Evolutionary conservation across 2,113 vertebrate species (phyloP).

Genomic region (Lophura nycthemera): DNA sequence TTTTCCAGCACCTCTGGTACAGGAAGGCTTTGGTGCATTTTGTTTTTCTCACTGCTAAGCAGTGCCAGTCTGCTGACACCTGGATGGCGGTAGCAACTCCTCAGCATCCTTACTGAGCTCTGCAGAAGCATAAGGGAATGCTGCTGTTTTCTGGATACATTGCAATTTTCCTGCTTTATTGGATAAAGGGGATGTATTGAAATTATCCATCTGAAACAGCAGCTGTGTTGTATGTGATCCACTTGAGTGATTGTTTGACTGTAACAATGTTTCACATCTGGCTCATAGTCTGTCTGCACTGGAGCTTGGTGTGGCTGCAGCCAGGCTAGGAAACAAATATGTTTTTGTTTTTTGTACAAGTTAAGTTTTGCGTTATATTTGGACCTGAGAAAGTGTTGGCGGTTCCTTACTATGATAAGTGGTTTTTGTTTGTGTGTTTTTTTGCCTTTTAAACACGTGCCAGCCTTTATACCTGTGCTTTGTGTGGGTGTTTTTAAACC

Average conservation of each 20-base stretch:
- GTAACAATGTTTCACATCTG: neutral
- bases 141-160: neutral
- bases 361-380: neutral
- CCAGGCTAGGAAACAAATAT: neutral
- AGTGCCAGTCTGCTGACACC: slow-evolving; percentile 6
- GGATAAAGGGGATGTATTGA: slow-evolving; percentile 14
- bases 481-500: slow-evolving; percentile 23
- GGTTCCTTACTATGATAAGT: neutral
- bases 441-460: neutral
- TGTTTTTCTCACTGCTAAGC: neutral
- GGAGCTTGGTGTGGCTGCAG: neutral
- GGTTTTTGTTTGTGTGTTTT: neutral
- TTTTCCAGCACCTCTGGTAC: neutral
- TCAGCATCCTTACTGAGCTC: neutral
- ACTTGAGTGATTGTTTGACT: slow-evolving; percentile 12
- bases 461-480: neutral
- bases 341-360: neutral
- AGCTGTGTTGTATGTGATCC: slow-evolving; percentile 29
- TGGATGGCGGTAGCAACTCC: slow-evolving; percentile 27
- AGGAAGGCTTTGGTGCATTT: neutral
- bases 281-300: neutral
- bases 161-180: neutral
- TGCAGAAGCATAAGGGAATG: neutral
- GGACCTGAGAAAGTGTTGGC: neutral
- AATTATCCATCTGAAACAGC: slow-evolving; percentile 13